Base-by-base conservation (phyloP, 2,113 vertebrate species). In the Coryphaenoides rupestris region DNA sequence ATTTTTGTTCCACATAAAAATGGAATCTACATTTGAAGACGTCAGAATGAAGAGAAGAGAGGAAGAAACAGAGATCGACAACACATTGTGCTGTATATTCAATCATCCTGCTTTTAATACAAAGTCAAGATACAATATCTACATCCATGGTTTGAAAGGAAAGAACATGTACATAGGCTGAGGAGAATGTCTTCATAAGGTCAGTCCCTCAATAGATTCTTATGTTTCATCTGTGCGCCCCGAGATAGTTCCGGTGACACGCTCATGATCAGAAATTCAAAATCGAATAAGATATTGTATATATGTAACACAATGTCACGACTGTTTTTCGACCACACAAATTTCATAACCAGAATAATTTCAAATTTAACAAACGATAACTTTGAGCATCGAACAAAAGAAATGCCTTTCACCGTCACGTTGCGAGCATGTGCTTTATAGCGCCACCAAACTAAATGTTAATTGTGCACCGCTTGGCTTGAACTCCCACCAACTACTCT, bases 81-180 rank as follows among this genome's bases (percentile, higher is more conserved):
- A 74, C 70, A 65, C 58, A 15, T 81, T 70, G 74, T 80, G 79
- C 79, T 78, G 70, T 80, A 82, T 87, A 74, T 89, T 91, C 90
- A 90, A 93, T 93, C 91, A 92, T 92, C 89, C 90, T 93, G 84
- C 91, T 93, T 96, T 97, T 97, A 96, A 97, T 98, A 98, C 94
- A 98, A 98, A 98, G 92, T 94, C 82, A 89, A 94, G 94, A 84
- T 89, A 89, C 84, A 87, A 91, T 95, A 96, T 98, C 93, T 96
- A 98, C 94, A 96, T 92, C 93, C 92, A 94, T 87, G 73, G 92
- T 84, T 81, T 69, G 62, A 86, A 88, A 88, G 82, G 83, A 89
- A 88, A 84, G 74, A 81, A 81, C 86, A 84, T 78, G 79, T 86
- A 87, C 87, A 81, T 76, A 78, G 64, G 82, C 84, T n/a, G 83